Evolutionary conservation across 2,888 invertebrate genomes (phyloP).

Genomic region (Pomacea canaliculata): DNA sequence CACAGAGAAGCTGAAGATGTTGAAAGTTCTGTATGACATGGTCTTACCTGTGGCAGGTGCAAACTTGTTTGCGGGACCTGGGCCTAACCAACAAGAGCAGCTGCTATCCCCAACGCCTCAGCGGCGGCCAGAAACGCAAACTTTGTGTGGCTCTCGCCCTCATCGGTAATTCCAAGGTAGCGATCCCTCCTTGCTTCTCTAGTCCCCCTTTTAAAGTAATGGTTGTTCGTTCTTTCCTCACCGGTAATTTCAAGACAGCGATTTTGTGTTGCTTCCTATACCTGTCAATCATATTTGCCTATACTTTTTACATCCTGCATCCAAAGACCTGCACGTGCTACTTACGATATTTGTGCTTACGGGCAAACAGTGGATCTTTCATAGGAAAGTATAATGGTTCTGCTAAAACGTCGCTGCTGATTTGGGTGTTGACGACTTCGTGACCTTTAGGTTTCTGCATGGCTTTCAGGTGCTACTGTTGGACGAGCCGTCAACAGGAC

Average conservation of each 20-base stretch:
- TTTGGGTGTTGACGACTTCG: no score
- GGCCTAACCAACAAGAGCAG: slow-evolving; percentile 4
- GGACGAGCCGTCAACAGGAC: neutral
- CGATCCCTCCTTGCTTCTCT: neutral
- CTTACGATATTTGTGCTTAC: no score
- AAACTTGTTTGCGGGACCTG: neutral
- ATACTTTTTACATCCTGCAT: no score
- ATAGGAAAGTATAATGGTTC: no score
- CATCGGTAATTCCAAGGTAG: slow-evolving; percentile 15
- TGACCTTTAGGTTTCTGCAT: no score
- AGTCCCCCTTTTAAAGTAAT: neutral
- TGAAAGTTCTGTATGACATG: neutral
- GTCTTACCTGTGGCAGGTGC: neutral
- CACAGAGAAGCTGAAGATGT: no score
- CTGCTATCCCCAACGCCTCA: neutral
- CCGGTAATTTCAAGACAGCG: no score
- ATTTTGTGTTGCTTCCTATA: no score
- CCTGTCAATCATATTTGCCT: no score
- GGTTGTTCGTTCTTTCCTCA: neutral
- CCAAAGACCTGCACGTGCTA: no score
- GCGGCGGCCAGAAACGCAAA: slow-evolving; percentile 12
- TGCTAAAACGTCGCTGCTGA: no score
- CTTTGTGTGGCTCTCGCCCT: slow-evolving; percentile 19
- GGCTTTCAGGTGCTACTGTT: neutral
- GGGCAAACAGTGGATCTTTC: no score